Evolutionary conservation across 2,888 invertebrate species (phyloP).

Genomic region (Incurvaria masculella): DNA sequence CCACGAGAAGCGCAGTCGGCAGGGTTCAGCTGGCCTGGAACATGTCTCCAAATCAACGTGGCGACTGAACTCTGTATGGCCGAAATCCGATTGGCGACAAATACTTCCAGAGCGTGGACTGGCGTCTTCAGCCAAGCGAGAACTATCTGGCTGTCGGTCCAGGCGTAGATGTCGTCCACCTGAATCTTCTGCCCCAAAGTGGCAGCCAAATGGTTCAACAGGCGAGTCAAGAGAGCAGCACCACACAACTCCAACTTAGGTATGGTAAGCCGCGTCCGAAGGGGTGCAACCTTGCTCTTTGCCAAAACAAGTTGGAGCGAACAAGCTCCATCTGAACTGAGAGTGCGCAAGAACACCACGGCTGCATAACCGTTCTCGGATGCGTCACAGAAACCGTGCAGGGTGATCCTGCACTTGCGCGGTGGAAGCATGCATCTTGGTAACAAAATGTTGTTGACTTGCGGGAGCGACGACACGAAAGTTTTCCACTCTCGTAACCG

Average conservation of each 20-base stretch:
- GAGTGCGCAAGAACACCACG: constrained; percentile 1
- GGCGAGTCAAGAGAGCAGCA: background rate
- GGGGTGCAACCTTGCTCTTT: constrained; percentile 6
- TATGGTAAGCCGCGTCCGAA: constrained; percentile 3
- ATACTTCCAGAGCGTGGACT: constrained; percentile 1
- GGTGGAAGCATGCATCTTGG: background rate
- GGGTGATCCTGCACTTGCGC: background rate
- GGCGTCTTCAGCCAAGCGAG: background rate
- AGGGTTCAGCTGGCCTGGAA: constrained; percentile 5
- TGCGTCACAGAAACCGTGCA: constrained; percentile 5
- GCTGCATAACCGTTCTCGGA: constrained; percentile 3
- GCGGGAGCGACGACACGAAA: background rate
- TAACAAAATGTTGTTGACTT: background rate
- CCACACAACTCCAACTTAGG: constrained; percentile 5
- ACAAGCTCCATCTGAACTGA: background rate
- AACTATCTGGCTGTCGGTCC: constrained; percentile 1
- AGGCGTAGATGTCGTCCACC: background rate
- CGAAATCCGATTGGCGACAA: constrained; percentile 4
- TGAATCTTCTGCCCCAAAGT: background rate
- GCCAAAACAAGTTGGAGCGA: constrained; percentile 2
- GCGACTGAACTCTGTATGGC: constrained; percentile 1
- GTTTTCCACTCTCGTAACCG: background rate
- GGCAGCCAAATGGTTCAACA: background rate
- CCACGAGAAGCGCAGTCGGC: constrained; percentile 1
- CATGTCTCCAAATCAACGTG: constrained; percentile 6